Base-by-base conservation (phyloP, 2,888 invertebrate species). In the Hipparchia semele region DNA sequence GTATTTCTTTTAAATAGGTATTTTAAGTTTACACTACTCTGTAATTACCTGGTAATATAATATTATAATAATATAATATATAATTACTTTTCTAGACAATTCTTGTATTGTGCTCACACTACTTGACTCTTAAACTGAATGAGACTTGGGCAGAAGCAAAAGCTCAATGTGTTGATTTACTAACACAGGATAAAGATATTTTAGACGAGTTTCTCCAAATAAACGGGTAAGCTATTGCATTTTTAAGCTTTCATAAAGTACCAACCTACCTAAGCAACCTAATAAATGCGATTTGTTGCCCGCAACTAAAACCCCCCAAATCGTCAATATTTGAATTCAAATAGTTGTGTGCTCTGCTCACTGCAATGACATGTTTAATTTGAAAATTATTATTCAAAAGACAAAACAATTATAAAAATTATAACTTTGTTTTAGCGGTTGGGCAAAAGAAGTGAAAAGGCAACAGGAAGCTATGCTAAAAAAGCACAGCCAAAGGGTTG, bases 81-180 rank as follows among this genome's bases (percentile, higher is more conserved):
- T 39, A 39, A 39, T 4, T 7, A 56, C 54, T 61, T 62, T 74
- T 79, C 1, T 78, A 93, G 93, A 77, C 83, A 2, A 77, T 84
- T 0, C 76, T 94, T 49, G 84, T 89, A 5, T 79, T 92, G 0
- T 89, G 90, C 73, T 87, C 90, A 0, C 85, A 91, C 72, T 93
- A 86, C 72, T 77, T 91, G 72, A 90, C 92, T 0, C 68, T 90
- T 23, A 92, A 92, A 73, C 74, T 89, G 0, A 85, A 82, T 71
- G 91, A 93, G 77, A 86, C 85, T 0, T 93, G 92, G 93, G 23
- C 61, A 0, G 92, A 91, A 76, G 84, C 82, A 0, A 77, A 81
- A 58, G 59, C 77, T 0, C 81, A 84, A 69, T 80, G 71, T 46
- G 73, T 78, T 0, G 77, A 76, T 1, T 74, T 86, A 3, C 76